A percentile compares a stretch with the other conserved stretches of the same genome.
phyloP scores from a whole-genome alignment of 2,113 vertebrate species.

The Stigmatopora nigra region DNA sequence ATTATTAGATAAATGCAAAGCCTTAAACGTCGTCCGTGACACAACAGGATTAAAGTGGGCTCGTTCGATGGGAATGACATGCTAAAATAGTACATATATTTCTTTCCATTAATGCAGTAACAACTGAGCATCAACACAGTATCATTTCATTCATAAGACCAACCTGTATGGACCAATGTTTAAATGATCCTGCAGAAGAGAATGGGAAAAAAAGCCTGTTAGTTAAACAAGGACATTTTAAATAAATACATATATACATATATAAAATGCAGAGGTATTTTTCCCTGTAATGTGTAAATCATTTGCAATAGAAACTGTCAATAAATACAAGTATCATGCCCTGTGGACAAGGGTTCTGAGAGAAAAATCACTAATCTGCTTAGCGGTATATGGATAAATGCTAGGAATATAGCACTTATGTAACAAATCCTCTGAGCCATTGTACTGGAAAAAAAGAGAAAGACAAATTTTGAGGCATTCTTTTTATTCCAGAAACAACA shows the following conservation, averaged over 20 bases:
- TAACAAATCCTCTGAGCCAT: slow-evolving; percentile 61
- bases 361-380: slow-evolving; percentile 59
- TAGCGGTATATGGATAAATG: slow-evolving; percentile 55
- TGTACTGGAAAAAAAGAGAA: slow-evolving; percentile 50
- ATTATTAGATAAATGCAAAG: slow-evolving; percentile 1
- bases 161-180: not conserved
- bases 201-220: not conserved
- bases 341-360: slow-evolving; percentile 41
- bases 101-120: not conserved
- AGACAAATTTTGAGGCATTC: slow-evolving; percentile 28
- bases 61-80: not conserved
- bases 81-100: not conserved
- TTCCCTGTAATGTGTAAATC: not conserved
- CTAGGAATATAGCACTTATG: slow-evolving; percentile 48
- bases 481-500: slow-evolving; percentile 48
- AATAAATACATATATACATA: not conserved
- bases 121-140: not conserved
- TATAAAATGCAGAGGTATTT: not conserved
- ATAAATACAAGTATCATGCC: slow-evolving; percentile 60
- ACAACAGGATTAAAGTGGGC: not conserved
- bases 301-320: slow-evolving; percentile 12
- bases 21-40: not conserved
- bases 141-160: not conserved
- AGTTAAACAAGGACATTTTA: not conserved
- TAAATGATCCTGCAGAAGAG: not conserved